Base-by-base conservation (phyloP, 2,113 vertebrate genomes). In the Monopterus albus region DNA sequence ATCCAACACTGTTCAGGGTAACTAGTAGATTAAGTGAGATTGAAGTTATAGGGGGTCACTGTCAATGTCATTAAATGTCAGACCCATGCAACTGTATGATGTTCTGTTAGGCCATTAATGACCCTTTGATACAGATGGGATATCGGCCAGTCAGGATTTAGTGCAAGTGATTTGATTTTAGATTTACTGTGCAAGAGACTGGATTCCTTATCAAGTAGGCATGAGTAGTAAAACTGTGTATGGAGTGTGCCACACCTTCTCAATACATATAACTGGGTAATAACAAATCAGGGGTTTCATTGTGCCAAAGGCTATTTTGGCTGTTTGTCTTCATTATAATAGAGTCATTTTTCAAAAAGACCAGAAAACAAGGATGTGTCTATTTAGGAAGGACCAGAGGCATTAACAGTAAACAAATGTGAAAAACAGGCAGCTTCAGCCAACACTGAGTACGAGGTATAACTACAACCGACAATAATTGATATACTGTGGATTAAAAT, bases 341-440 rank as follows among this genome's bases (percentile, higher is more conserved):
- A 59, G 72, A 82, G 68, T 75, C 36, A 81, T 83, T 81, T 85
- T 79, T 85, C 75, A 85, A 60, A 68, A 49, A 50, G 55, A 59
- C 55, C 51, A 39, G 2, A 45, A 14, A 76, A 73, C 72, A 50
- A 56, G 64, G 72, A 83, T 78, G 46, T 39, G 20, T 78, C 81
- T 83, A 39, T 78, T 78, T 75, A 81, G 78, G 47, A 78, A 70
- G 57, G 70, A 75, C 81, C 74, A 72, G 66, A 64, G 78, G 84
- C 81, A 25, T 39, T 51, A 45, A 55, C 21, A 62, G 72, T 59
- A 78, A 75, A 75, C 65, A 62, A 65, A 81, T 81, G 63, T 29
- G 76, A 36, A 29, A 36, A 29, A 49, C 20, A 9, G 18, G n/a
- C 57, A 3, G 18, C 58, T 40, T 51, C 17, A 1, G 29, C 20